Evolutionary conservation across 2,797 vertebrate genomes (phyloP).

Genomic region (Dallia pectoralis): DNA sequence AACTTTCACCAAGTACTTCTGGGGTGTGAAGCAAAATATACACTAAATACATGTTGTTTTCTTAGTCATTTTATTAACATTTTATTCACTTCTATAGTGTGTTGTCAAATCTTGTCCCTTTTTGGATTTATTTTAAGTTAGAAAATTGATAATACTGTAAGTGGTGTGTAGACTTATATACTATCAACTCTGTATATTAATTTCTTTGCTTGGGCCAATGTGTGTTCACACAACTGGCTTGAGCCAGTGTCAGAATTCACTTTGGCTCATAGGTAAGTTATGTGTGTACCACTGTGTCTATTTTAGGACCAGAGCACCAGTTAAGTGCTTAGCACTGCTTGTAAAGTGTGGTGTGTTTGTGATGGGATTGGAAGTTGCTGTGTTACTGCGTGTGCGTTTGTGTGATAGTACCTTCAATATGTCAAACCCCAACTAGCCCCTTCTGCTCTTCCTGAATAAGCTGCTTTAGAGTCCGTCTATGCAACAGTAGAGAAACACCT

Average conservation of each 20-base stretch:
- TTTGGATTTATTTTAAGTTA: too few species aligned
- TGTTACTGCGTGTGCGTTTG: not conserved
- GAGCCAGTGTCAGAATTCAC: slow-evolving; percentile 47
- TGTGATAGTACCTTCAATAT: slow-evolving; percentile 11
- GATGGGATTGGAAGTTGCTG: slow-evolving; percentile 13
- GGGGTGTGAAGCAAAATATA: too few species aligned
- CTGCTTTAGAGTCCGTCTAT: slow-evolving; percentile 11
- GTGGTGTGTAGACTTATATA: too few species aligned
- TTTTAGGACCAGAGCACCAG: slow-evolving; percentile 60
- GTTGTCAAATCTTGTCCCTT: too few species aligned
- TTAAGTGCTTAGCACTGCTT: slow-evolving; percentile 50
- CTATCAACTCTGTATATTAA: not conserved
- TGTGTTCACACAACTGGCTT: slow-evolving; percentile 18
- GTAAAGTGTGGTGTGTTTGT: slow-evolving; percentile 44
- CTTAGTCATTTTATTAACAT: too few species aligned
- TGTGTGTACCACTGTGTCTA: slow-evolving; percentile 49
- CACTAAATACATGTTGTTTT: too few species aligned
- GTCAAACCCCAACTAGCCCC: slow-evolving; percentile 9
- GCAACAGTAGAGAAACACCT: not conserved
- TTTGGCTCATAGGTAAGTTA: slow-evolving; percentile 50
- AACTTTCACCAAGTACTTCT: too few species aligned
- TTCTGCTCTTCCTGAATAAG: slow-evolving; percentile 6
- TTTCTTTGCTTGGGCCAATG: slow-evolving; percentile 15
- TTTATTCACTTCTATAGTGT: too few species aligned
- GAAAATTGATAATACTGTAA: too few species aligned